Percentiles rank a stretch among this genome's conserved stretches.
Conservation (phyloP, 2,797 vertebrate species). For the Saguinus oedipus region DNA sequence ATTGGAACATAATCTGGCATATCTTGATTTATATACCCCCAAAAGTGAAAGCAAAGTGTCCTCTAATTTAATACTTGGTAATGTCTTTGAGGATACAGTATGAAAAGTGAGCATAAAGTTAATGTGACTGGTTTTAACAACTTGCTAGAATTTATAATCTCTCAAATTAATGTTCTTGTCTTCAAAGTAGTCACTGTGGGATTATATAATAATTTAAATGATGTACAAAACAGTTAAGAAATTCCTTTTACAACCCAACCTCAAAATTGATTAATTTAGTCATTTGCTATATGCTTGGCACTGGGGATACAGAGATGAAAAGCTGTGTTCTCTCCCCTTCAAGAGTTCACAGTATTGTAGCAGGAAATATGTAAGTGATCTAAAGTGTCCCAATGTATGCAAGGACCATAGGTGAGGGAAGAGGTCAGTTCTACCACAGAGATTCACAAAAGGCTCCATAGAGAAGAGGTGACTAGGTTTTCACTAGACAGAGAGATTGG, state of each 20-base stretch:
- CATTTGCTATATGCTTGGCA: conserved; percentile 64
- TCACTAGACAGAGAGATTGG: neutral
- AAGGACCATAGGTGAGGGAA: neutral
- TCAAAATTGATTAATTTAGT: conserved; percentile 68
- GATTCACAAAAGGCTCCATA: conserved; percentile 21
- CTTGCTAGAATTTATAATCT: conserved; percentile 63
- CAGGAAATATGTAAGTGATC: conserved; percentile 39
- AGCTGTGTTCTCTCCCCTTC: conserved; percentile 34
- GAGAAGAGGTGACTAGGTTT: neutral
- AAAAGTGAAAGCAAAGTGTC: conserved; percentile 47
- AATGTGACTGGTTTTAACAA: conserved; percentile 71
- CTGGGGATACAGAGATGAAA: conserved; percentile 57
- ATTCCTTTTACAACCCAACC: conserved; percentile 63
- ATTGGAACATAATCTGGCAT: neutral
- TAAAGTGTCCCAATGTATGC: neutral
- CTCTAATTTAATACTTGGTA: conserved; percentile 60
- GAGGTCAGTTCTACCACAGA: conserved; percentile 5
- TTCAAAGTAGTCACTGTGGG: conserved; percentile 69
- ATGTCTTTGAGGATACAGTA: conserved; percentile 59
- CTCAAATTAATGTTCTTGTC: conserved; percentile 67
- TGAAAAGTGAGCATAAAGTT: conserved; percentile 57
- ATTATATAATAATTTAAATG: conserved; percentile 68
- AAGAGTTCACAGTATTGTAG: neutral
- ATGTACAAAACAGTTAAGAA: conserved; percentile 66
- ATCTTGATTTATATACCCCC: conserved; percentile 39